Evolutionary conservation across 2,888 invertebrate species (phyloP).

Genomic region (Suillia variegata): DNA sequence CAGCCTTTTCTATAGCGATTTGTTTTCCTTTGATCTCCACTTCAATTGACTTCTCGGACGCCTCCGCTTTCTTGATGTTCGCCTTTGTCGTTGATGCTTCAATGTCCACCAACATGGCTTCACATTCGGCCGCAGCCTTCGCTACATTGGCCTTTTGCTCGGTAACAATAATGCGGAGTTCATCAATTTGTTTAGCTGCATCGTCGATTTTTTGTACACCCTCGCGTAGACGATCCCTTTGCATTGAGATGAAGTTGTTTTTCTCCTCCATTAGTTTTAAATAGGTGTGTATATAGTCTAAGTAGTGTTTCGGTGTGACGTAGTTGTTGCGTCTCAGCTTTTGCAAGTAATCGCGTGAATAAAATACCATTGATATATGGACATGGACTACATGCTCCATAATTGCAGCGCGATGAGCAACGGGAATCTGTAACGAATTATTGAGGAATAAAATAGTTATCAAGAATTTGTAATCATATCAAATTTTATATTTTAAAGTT

Average conservation of each 20-base stretch:
- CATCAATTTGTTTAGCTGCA: conserved; percentile 79
- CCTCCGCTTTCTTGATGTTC: conserved; percentile 77
- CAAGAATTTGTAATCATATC: too few relatives aligned
- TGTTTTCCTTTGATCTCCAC: conserved; percentile 81
- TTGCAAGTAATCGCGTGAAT: conserved; percentile 73
- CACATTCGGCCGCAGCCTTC: conserved; percentile 82
- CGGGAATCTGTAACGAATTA: conserved; percentile 72
- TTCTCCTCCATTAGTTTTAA: conserved; percentile 68
- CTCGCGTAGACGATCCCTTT: conserved; percentile 55
- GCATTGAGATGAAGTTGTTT: conserved; percentile 49
- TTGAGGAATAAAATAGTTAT: neutral
- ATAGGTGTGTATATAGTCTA: conserved; percentile 85
- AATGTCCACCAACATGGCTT: conserved; percentile 77
- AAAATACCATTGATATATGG: conserved; percentile 75
- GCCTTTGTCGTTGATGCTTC: conserved; percentile 74
- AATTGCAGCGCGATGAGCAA: conserved; percentile 70
- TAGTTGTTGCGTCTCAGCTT: conserved; percentile 81
- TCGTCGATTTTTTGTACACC: conserved; percentile 72
- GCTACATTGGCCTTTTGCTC: conserved; percentile 83
- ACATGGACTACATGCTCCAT: conserved; percentile 87
- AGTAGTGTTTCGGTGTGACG: conserved; percentile 90
- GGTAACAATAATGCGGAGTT: conserved; percentile 79
- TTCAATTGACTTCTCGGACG: conserved; percentile 78
- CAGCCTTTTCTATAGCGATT: conserved; percentile 80
- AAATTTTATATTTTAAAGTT: neutral